Percentiles rank a stretch among this genome's conserved stretches.
Conservation (phyloP, 1,140 invertebrate species). For the Parasteatoda tepidariorum region DNA sequence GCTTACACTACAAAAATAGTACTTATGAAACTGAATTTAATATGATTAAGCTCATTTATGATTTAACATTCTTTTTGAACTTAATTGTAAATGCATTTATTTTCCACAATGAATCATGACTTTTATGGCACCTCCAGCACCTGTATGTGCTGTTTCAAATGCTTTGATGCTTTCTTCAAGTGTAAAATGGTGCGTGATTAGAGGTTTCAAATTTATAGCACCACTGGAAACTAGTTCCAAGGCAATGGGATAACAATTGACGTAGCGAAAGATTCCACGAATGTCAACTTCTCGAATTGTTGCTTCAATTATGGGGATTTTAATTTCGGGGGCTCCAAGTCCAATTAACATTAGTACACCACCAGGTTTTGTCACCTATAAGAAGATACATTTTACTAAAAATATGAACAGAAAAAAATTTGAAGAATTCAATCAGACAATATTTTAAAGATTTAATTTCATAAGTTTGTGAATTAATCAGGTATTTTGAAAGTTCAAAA, state of each 20-base stretch:
- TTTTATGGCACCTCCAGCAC: constrained; percentile 82
- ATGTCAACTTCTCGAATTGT: constrained; percentile 89
- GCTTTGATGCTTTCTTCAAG: constrained; percentile 87
- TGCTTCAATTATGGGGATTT: constrained; percentile 84
- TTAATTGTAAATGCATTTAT: too few species aligned
- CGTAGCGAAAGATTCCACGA: constrained; percentile 89
- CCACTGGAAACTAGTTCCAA: constrained; percentile 84
- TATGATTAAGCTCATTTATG: too few species aligned
- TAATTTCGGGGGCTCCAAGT: constrained; percentile 81
- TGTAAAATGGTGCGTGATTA: constrained; percentile 91
- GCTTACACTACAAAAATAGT: too few species aligned
- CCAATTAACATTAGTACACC: constrained; percentile 88
- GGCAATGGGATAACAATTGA: constrained; percentile 89
- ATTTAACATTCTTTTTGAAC: too few species aligned
- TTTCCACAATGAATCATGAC: constrained; percentile 74
- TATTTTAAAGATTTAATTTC: too few species aligned
- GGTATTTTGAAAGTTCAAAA: too few species aligned
- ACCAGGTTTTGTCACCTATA: constrained; percentile 83
- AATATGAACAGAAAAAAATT: too few species aligned
- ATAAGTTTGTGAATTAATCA: too few species aligned
- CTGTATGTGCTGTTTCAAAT: constrained; percentile 83
- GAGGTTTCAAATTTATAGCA: constrained; percentile 84
- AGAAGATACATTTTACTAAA: background rate
- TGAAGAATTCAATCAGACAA: too few species aligned
- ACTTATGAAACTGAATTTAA: too few species aligned